Evolutionary conservation across 2,797 vertebrate genomes (phyloP), one percentile per base, ranked within the genome.

Genomic region (Hoplostethus mediterraneus): DNA sequence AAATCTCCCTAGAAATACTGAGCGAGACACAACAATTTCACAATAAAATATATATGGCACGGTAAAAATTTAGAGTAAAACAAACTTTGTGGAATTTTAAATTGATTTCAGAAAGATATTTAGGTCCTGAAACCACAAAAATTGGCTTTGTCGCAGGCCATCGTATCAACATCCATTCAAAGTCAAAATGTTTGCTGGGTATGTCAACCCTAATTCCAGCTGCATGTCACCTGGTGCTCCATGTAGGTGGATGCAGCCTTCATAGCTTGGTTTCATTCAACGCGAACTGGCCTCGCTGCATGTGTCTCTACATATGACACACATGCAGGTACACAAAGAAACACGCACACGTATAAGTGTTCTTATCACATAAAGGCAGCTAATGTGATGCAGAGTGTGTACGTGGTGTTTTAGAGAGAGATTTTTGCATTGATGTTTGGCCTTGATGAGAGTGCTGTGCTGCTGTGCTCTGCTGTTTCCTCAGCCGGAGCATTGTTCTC

Each of bases 401-500:
- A 30, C 12, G 73, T 84, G 74, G 60, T 79, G 71, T 72, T 86
- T 82, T 80, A 86, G 83, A 86, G 83, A 21, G 70, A 63, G 82
- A 85, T 77, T 92, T 92, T 93, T 77, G 77, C 84, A 73, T 84
- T 72, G 85, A 81, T 89, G 86, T 81, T 89, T 90, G 90, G 91
- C 92, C 91, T 86, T 91, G 91, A 88, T 82, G 87, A 82, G 89
- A 75, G 71, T 40, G 33, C 64, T 17, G 52, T 55, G 83, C 87
- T 82, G 81, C 86, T 80, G 86, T 73, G 73, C 77, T 74, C 72
- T 48, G 67, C 82, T 85, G 89, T 87, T 89, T 91, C 86, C 87
- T 93, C 89, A 90, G 89, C 88, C 85, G 79, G 82, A 82, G 88
- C 88, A 91, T 94, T 92, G 92, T 95, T 94, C 94, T 94, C 93